phyloP scores from a whole-genome alignment of 2,888 invertebrate genomes.

The Nymphalis c-album region DNA sequence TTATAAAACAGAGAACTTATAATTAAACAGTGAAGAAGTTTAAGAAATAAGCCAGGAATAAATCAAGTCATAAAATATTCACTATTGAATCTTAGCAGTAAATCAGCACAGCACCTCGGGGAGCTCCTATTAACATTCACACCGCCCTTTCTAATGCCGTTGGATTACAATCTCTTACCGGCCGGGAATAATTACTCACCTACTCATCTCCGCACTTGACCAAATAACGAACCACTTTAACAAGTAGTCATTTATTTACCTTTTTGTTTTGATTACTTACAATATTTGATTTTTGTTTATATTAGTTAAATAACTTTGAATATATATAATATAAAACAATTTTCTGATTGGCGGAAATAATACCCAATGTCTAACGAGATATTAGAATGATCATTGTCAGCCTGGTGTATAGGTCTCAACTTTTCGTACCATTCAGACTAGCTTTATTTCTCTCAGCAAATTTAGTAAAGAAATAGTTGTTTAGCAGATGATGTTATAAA shows the following conservation, averaged over 20 bases:
- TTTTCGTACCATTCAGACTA: no score
- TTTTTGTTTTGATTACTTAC: no score
- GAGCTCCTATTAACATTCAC: conserved; percentile 78
- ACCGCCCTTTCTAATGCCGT: conserved; percentile 78
- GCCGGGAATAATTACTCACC: conserved; percentile 79
- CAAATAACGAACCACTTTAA: conserved; percentile 53
- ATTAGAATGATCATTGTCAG: no score
- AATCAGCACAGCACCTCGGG: conserved; percentile 77
- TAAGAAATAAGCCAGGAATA: conserved; percentile 57
- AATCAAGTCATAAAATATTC: conserved; percentile 79
- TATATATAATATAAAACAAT: no score
- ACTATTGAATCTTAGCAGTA: conserved; percentile 79
- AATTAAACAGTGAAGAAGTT: conserved; percentile 28
- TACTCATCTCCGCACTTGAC: conserved; percentile 57
- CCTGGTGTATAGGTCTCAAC: no score
- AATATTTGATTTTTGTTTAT: no score
- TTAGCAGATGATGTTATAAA: no score
- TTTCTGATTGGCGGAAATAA: no score
- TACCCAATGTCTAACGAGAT: no score
- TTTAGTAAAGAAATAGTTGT: no score
- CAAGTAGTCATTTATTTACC: not conserved
- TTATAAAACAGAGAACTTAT: conserved; percentile 7
- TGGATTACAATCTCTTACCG: conserved; percentile 77
- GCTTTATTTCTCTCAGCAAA: no score
- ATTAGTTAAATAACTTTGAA: no score